phyloP scores from a whole-genome alignment of 2,797 vertebrate genomes.

The Phylloscopus collybita region DNA sequence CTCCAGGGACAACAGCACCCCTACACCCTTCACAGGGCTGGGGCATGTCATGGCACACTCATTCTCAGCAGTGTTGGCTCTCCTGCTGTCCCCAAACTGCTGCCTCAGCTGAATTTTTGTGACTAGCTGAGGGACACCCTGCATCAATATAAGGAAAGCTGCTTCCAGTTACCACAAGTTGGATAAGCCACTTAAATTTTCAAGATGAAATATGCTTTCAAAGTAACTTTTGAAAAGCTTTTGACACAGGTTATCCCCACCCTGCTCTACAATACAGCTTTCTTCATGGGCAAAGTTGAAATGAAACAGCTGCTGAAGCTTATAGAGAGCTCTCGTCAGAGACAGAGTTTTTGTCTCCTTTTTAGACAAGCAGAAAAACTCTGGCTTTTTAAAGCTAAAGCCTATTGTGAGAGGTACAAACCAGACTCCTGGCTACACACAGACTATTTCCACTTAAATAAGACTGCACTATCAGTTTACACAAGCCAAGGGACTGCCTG shows the following conservation, averaged over 20 bases:
- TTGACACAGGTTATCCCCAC: slow-evolving; percentile 32
- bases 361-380: slow-evolving; percentile 53
- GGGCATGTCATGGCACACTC: background rate
- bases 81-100: slow-evolving; percentile 3
- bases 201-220: slow-evolving; percentile 56
- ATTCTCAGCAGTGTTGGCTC: background rate
- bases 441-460: background rate
- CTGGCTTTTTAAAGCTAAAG: slow-evolving; percentile 43
- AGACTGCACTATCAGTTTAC: background rate
- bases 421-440: slow-evolving; percentile 18
- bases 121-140: background rate
- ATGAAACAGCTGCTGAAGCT: slow-evolving; percentile 41
- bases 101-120: slow-evolving; percentile 40
- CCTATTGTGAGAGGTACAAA: slow-evolving; percentile 41
- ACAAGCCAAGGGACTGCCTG: background rate
- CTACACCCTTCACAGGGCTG: accelerated
- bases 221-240: slow-evolving; percentile 65
- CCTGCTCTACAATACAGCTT: slow-evolving; percentile 11
- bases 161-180: slow-evolving; percentile 26
- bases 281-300: slow-evolving; percentile 45
- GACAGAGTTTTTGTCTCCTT: slow-evolving; percentile 38
- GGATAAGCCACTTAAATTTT: slow-evolving; percentile 65
- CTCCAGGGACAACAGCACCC: background rate
- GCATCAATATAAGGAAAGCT: slow-evolving; percentile 20
- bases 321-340: slow-evolving; percentile 39